phyloP scores from a whole-genome alignment of 2,113 vertebrate species.

The Myocastor coypus region DNA sequence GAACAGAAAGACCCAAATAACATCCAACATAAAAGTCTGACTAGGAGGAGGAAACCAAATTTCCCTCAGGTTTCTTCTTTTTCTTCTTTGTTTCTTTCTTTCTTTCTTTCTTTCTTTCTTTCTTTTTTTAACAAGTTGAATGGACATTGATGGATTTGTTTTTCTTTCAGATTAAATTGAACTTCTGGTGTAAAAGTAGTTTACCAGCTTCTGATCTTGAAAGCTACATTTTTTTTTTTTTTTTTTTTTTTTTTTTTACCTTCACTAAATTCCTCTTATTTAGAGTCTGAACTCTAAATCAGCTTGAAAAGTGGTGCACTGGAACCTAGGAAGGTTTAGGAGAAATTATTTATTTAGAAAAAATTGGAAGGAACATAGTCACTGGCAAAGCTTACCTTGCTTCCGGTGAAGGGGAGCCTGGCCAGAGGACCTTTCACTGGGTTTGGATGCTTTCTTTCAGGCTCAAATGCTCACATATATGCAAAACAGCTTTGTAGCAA shows the following conservation, averaged over 20 bases:
- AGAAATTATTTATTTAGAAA: constrained; percentile 67
- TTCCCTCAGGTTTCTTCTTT: constrained; percentile 71
- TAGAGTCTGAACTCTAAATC: constrained; percentile 67
- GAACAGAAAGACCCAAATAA: constrained; percentile 68
- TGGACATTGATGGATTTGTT: constrained; percentile 86
- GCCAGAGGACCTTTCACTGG: not conserved
- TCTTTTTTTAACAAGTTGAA: constrained; percentile 67
- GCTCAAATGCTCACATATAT: not conserved
- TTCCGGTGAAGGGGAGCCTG: not conserved
- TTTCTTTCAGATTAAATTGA: constrained; percentile 87
- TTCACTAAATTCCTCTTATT: constrained; percentile 85
- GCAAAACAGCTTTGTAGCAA: constrained; percentile 53
- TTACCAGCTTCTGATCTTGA: constrained; percentile 81
- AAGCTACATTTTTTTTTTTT: constrained; percentile 79
- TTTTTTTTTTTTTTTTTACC: no score
- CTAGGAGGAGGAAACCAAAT: constrained; percentile 59
- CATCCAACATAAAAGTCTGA: not conserved
- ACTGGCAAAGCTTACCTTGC: not conserved
- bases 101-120: no score
- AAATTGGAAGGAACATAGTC: constrained; percentile 21
- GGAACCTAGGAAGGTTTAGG: constrained; percentile 53
- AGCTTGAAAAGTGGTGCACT: constrained; percentile 69
- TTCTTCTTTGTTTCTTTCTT: not conserved
- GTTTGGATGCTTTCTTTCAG: not conserved
- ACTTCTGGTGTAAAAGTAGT: constrained; percentile 83